Evolutionary conservation across 2,888 invertebrate genomes (phyloP).

Genomic region (Drosophila anomelani): DNA sequence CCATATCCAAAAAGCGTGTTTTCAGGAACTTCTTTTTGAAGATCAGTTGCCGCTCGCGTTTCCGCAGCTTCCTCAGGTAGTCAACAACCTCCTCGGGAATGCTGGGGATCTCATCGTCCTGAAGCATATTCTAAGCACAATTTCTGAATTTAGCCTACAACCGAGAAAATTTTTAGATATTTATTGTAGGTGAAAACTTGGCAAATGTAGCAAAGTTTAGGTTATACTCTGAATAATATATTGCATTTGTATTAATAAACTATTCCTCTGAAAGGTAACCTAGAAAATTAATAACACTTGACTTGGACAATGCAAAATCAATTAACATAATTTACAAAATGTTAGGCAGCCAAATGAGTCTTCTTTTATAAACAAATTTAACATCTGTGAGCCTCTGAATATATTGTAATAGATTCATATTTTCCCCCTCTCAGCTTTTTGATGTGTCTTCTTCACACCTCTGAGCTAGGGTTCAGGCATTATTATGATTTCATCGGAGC

Average conservation of each 20-base stretch:
- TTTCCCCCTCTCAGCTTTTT: slow-evolving; percentile 11
- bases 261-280: neutral
- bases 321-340: neutral
- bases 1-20: slow-evolving; percentile 41
- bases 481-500: slow-evolving; percentile 34
- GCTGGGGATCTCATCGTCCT: slow-evolving; percentile 24
- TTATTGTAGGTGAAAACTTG: neutral
- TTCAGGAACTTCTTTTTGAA: slow-evolving; percentile 55
- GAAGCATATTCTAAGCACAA: slow-evolving; percentile 18
- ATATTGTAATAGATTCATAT: slow-evolving; percentile 15
- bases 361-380: neutral
- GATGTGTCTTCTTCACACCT: slow-evolving; percentile 37
- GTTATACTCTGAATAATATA: neutral
- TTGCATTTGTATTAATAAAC: neutral
- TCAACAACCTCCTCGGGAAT: slow-evolving; percentile 59
- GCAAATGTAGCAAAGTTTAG: neutral
- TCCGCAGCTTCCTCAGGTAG: slow-evolving; percentile 56
- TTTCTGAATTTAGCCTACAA: neutral
- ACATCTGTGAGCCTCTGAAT: neutral
- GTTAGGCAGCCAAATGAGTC: neutral
- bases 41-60: slow-evolving; percentile 53
- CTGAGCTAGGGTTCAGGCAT: neutral
- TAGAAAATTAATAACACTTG: neutral
- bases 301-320: neutral
- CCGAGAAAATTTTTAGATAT: slow-evolving; percentile 17